phyloP scores from a whole-genome alignment of 2,113 vertebrate genomes.

The Arizona elegans region DNA sequence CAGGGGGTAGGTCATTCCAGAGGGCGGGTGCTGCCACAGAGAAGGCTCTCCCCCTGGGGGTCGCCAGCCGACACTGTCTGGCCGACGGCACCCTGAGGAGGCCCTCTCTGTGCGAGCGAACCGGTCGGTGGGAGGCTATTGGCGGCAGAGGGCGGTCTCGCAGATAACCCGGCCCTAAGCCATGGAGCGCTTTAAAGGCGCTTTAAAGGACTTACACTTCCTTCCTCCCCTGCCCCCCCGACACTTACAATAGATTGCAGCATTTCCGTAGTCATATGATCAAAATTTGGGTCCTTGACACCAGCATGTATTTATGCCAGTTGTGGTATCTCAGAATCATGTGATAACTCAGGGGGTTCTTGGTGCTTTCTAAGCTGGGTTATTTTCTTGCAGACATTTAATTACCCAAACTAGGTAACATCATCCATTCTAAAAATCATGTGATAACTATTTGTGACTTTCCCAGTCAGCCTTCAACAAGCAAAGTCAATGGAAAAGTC shows the following conservation, averaged over 20 bases:
- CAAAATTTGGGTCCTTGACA: neutral
- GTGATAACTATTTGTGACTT: neutral
- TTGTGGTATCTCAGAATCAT: neutral
- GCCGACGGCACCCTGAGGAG: no score
- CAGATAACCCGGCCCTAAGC: no score
- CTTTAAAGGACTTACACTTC: no score
- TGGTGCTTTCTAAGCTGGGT: neutral
- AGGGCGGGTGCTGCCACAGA: no score
- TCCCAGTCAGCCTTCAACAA: neutral
- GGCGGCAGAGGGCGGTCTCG: no score
- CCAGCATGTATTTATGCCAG: neutral
- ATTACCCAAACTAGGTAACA: neutral
- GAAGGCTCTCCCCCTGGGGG: no score
- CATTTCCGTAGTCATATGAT: neutral
- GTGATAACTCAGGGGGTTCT: neutral
- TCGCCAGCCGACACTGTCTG: no score
- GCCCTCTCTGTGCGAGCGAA: no score
- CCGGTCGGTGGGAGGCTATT: no score
- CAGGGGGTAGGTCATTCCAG: no score
- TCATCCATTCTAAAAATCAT: neutral
- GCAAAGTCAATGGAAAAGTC: neutral
- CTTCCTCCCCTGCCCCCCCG: neutral
- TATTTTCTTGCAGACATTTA: neutral
- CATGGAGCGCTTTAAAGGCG: no score
- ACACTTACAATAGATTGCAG: neutral